Percentiles rank a stretch among this genome's conserved stretches.
Conservation (phyloP, 1,140 invertebrate species). For the Apocrypta bakeri region DNA sequence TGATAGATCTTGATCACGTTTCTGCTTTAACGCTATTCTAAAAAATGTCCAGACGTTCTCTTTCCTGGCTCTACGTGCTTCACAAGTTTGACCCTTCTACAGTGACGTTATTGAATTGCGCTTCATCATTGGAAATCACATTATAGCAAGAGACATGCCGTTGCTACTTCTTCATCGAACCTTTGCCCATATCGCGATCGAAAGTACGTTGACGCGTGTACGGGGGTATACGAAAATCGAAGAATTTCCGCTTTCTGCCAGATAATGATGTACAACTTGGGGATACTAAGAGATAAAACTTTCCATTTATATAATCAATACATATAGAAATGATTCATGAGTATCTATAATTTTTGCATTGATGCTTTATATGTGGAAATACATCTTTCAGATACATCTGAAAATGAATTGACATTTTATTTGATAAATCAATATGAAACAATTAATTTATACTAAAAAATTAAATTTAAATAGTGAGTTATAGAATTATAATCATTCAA, state of each 20-base stretch:
- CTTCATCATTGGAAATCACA: conserved; percentile 1
- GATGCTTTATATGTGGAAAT: no score
- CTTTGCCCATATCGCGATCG: background rate
- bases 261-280: background rate
- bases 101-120: conserved; percentile 18
- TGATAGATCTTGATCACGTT: no score
- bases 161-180: background rate
- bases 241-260: background rate
- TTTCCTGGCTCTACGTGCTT: background rate
- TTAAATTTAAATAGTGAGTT: no score
- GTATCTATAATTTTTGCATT: no score
- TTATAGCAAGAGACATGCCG: background rate
- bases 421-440: no score
- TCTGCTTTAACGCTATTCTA: background rate
- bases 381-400: no score
- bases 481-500: no score
- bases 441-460: no score
- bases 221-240: background rate
- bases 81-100: background rate
- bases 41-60: background rate
- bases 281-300: background rate
- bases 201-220: background rate
- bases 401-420: no score
- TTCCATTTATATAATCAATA: no score
- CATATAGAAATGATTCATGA: no score